phyloP scores from a whole-genome alignment of 2,797 vertebrate species.

The Halcyon chelicuti region DNA sequence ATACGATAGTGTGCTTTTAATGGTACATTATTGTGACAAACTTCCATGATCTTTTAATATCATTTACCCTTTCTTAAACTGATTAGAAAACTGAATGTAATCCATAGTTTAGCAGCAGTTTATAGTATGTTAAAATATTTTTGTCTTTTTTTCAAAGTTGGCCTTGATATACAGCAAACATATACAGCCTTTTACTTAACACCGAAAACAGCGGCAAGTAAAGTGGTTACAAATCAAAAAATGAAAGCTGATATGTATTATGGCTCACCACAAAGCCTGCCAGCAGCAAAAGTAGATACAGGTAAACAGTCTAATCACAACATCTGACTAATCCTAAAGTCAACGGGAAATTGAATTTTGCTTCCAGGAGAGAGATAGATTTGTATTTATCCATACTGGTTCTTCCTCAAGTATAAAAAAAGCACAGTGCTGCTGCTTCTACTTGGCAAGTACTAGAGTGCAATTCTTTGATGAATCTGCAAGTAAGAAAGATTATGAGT shows the following conservation, averaged over 20 bases:
- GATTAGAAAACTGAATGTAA: neutral
- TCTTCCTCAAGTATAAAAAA: neutral
- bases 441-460: neutral
- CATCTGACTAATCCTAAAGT: neutral
- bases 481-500: neutral
- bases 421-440: neutral
- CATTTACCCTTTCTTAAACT: neutral
- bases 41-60: neutral
- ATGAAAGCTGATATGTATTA: slow-evolving; percentile 29
- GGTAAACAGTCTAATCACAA: slow-evolving; percentile 58
- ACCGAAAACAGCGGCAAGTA: slow-evolving; percentile 68
- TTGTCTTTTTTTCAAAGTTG: slow-evolving; percentile 81
- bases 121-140: slow-evolving; percentile 9
- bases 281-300: slow-evolving; percentile 40
- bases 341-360: neutral
- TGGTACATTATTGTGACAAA: neutral
- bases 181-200: slow-evolving; percentile 86
- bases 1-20: neutral
- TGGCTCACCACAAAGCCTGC: neutral
- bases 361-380: neutral
- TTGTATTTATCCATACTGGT: neutral
- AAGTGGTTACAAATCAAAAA: slow-evolving; percentile 57
- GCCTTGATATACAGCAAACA: slow-evolving; percentile 89
- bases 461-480: neutral
- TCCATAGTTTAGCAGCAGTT: neutral